These are phyloP conservation scores for Ranitomeya imitator DNA, from an alignment of 2,113 vertebrate genomes.

Conservation along the genomic window DNA sequence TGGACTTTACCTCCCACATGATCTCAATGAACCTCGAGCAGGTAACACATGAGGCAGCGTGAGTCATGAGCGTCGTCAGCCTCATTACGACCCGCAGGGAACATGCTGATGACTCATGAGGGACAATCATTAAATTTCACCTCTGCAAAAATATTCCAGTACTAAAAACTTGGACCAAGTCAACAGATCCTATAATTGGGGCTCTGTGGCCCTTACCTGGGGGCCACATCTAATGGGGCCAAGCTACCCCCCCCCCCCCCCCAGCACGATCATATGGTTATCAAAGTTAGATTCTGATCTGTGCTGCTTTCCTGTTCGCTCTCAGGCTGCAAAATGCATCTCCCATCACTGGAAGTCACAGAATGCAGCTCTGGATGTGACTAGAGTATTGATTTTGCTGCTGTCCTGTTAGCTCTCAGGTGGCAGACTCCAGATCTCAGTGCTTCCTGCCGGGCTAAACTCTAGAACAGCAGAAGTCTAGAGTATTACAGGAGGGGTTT, in stretches of 20 bases:
- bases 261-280: background rate
- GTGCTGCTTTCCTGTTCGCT: too few relatives aligned
- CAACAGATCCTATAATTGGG: background rate
- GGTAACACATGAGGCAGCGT: background rate
- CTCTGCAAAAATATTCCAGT: background rate
- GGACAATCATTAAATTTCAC: background rate
- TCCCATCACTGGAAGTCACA: too few relatives aligned
- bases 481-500: background rate
- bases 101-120: background rate
- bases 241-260: background rate
- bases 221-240: background rate
- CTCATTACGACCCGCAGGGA: background rate
- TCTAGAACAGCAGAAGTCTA: background rate
- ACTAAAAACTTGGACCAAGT: background rate
- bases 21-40: background rate
- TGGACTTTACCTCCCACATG: background rate
- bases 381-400: too few relatives aligned
- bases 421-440: too few relatives aligned
- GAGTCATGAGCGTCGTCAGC: background rate
- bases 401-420: too few relatives aligned
- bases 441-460: background rate
- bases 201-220: background rate
- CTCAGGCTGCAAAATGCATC: too few relatives aligned
- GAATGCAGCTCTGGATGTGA: too few relatives aligned
- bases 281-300: background rate